Evolutionary conservation across 2,797 vertebrate species (phyloP).

Genomic region (Chloroceryle amazona): DNA sequence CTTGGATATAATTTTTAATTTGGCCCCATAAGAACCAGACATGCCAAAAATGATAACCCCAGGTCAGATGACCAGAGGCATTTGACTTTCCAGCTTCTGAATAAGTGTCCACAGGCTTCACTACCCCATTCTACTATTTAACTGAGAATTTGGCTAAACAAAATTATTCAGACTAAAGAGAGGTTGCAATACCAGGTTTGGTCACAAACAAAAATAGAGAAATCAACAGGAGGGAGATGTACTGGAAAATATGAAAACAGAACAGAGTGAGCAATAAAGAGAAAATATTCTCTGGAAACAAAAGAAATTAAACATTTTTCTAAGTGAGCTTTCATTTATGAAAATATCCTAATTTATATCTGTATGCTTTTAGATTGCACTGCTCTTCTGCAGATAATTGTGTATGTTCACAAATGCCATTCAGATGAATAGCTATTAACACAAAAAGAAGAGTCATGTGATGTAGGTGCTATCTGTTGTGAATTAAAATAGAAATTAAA

Average conservation of each 20-base stretch:
- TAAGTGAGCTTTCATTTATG: background rate
- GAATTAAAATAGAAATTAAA: background rate
- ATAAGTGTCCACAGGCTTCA: background rate
- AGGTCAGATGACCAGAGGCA: background rate
- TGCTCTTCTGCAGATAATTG: background rate
- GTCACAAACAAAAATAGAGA: background rate
- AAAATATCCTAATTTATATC: background rate
- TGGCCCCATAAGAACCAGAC: background rate
- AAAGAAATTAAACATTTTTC: background rate
- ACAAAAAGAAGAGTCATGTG: background rate
- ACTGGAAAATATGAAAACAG: background rate
- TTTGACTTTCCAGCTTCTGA: background rate
- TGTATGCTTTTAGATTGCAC: background rate
- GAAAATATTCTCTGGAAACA: background rate
- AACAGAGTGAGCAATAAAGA: background rate
- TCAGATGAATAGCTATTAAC: background rate
- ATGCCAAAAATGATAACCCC: background rate
- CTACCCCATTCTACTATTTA: background rate
- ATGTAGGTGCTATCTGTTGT: background rate
- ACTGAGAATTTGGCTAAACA: background rate
- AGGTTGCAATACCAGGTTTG: background rate
- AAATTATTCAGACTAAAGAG: background rate
- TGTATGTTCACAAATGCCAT: background rate
- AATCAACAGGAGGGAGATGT: background rate
- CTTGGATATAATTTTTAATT: background rate